Percentiles rank a stretch among this genome's conserved stretches.
These are phyloP conservation scores for Pantala flavescens DNA, from an alignment of 1,140 invertebrate genomes.

Conservation along the genomic window DNA sequence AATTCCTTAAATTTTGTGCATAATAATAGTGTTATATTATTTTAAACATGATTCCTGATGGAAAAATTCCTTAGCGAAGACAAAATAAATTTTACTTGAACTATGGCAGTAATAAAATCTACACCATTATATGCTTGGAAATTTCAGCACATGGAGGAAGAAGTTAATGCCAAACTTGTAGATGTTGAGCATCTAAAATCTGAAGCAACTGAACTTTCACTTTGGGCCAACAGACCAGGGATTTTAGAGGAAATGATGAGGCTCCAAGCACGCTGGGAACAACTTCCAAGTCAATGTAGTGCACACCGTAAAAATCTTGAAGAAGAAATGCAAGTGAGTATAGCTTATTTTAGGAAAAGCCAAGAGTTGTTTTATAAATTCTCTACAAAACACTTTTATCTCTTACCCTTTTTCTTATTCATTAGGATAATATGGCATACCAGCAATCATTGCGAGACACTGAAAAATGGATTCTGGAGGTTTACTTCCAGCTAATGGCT, in stretches of 20 bases:
- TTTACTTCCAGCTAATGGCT: slow-evolving; percentile 91
- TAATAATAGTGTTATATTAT: no score
- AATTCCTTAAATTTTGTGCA: no score
- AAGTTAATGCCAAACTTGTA: slow-evolving; percentile 57
- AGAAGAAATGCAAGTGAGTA: slow-evolving; percentile 23
- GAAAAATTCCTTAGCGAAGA: no score
- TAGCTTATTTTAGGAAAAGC: no score
- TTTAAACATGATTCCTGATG: no score
- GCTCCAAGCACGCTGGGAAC: slow-evolving; percentile 53
- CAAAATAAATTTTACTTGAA: no score
- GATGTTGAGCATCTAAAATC: slow-evolving; percentile 58
- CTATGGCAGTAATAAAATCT: no score
- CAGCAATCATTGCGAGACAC: slow-evolving; percentile 82
- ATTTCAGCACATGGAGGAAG: slow-evolving; percentile 53
- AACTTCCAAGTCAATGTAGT: slow-evolving; percentile 47
- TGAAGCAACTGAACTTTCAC: slow-evolving; percentile 60
- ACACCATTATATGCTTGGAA: no score
- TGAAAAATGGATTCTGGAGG: slow-evolving; percentile 90
- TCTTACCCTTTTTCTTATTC: background rate
- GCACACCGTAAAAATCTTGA: slow-evolving; percentile 38
- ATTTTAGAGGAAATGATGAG: slow-evolving; percentile 46
- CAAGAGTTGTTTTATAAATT: background rate
- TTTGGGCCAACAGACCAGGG: slow-evolving; percentile 52
- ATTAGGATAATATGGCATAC: slow-evolving; percentile 76
- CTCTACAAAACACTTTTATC: background rate